Percentiles rank a stretch among this genome's conserved stretches.
These are phyloP conservation scores for Opisthocomus hoazin DNA, from an alignment of 2,113 vertebrate genomes.

Conservation along the genomic window DNA sequence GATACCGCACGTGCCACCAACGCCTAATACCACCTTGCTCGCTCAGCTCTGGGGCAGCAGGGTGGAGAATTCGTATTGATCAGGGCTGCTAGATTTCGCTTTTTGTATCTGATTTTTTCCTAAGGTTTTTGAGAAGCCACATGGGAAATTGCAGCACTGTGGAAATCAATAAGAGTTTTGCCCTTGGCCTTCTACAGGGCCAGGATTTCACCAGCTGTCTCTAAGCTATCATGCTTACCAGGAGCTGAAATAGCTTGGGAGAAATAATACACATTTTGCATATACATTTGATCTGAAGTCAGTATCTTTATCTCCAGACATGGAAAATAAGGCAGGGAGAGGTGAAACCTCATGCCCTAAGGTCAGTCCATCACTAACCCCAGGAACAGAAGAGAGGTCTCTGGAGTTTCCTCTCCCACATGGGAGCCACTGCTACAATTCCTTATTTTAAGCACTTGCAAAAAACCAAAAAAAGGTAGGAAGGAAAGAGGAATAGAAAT, in stretches of 20 bases:
- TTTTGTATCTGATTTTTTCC: neutral
- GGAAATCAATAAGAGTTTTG: neutral
- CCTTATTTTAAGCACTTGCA: neutral
- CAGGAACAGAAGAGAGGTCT: neutral
- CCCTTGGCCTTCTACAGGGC: neutral
- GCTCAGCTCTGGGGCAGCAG: neutral
- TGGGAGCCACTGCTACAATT: neutral
- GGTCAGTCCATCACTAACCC: neutral
- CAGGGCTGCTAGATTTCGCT: neutral
- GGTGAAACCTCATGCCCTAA: neutral
- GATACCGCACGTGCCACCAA: accelerated
- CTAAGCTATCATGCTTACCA: neutral
- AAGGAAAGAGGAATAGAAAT: constrained; percentile 46
- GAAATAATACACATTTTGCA: neutral
- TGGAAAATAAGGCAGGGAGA: neutral
- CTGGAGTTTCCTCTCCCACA: neutral
- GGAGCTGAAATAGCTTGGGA: neutral
- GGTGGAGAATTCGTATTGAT: neutral
- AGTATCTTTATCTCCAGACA: neutral
- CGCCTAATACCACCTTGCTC: neutral
- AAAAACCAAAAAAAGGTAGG: neutral
- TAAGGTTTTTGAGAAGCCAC: neutral
- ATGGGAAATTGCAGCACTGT: neutral
- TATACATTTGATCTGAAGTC: neutral
- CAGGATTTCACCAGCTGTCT: neutral